Conservation (phyloP, 2,797 vertebrate genomes). For the Gallinago solitaria region DNA sequence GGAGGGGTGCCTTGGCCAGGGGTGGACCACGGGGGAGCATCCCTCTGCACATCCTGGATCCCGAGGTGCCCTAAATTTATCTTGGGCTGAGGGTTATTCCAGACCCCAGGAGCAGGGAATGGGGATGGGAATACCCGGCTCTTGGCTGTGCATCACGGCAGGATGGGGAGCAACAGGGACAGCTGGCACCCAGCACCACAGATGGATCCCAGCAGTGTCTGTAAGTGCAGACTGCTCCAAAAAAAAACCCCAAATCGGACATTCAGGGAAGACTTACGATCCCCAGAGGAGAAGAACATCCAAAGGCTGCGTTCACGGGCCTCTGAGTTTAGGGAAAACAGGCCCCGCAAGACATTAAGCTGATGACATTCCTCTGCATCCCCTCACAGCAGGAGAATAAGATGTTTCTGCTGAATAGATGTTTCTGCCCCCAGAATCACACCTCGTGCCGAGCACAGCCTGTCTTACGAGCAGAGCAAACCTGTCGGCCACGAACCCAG, state of each 20-base stretch:
- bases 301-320: background rate
- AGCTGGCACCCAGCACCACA: background rate
- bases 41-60: background rate
- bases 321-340: background rate
- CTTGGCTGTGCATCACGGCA: background rate
- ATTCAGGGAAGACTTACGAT: background rate
- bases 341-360: background rate
- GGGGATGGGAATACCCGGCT: rapidly evolving
- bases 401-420: background rate
- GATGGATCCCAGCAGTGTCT: background rate
- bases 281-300: background rate
- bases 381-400: background rate
- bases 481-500: background rate
- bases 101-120: background rate
- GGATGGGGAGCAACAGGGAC: background rate
- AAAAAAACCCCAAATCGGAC: background rate
- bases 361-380: background rate
- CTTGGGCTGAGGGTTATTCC: background rate
- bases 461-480: background rate
- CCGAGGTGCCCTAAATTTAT: background rate
- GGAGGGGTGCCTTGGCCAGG: background rate
- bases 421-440: background rate
- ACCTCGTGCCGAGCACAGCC: background rate
- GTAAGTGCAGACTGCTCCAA: background rate
- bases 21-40: background rate